Percentiles rank a stretch among this genome's conserved stretches.
Evolutionary conservation across 2,888 invertebrate species (phyloP).

Genomic region (Acrobasis repandana): DNA sequence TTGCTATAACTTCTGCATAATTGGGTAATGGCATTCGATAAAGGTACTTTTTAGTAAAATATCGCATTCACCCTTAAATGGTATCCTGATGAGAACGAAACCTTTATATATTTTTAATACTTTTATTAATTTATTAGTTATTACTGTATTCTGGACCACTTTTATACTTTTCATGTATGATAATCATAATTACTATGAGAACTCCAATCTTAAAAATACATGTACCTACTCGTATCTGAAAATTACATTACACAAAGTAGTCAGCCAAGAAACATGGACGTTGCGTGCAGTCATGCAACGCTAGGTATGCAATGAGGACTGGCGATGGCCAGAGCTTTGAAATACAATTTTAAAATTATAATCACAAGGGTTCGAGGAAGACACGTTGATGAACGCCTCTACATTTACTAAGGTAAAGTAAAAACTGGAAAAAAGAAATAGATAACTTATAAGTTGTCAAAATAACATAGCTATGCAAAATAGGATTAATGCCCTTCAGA

Average conservation of each 20-base stretch:
- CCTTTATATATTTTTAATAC: background rate
- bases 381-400: background rate
- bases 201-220: background rate
- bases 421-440: background rate
- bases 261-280: conserved; percentile 43
- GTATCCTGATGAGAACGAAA: no score
- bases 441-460: background rate
- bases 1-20: conserved; percentile 1
- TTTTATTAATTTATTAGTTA: background rate
- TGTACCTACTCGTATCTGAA: background rate
- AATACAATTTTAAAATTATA: conserved; percentile 18
- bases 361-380: conserved; percentile 4
- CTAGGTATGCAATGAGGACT: conserved; percentile 35
- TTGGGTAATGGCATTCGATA: background rate
- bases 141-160: background rate
- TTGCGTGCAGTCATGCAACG: conserved; percentile 59
- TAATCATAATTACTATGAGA: background rate
- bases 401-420: background rate
- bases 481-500: background rate
- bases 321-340: conserved; percentile 19
- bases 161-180: background rate
- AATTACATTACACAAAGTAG: conserved; percentile 26
- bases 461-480: background rate
- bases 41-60: no score
- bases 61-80: no score